Percentiles rank a stretch among this genome's conserved stretches.
phyloP scores from a whole-genome alignment of 1,140 invertebrate species.

The Heliconius hewitsoni region DNA sequence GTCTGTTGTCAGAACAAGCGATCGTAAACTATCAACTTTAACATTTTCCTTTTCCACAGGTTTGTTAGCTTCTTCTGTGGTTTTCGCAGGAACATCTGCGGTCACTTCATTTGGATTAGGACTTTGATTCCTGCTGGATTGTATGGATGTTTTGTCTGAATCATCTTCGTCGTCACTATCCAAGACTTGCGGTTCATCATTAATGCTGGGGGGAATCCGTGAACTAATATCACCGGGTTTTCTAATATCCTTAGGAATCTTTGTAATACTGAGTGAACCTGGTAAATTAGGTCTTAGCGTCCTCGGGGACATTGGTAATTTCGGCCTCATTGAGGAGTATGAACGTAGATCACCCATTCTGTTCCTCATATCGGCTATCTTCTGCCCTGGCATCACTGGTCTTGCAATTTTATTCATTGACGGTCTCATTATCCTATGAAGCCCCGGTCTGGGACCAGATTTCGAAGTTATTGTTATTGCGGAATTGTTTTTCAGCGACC shows the following conservation, averaged over 20 bases:
- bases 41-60: slow-evolving; percentile 25
- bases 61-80: not conserved
- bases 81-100: not conserved
- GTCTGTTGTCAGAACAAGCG: slow-evolving; percentile 68
- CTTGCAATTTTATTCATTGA: slow-evolving; percentile 64
- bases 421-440: slow-evolving; percentile 67
- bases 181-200: slow-evolving; percentile 69
- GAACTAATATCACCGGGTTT: slow-evolving; percentile 52
- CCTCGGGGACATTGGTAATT: slow-evolving; percentile 49
- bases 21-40: slow-evolving; percentile 13
- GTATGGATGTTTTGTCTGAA: slow-evolving; percentile 8
- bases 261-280: slow-evolving; percentile 73
- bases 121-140: slow-evolving; percentile 1
- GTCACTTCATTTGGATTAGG: not conserved
- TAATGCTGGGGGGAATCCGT: slow-evolving; percentile 48
- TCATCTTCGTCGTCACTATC: slow-evolving; percentile 71
- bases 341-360: slow-evolving; percentile 63
- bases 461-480: slow-evolving; percentile 86
- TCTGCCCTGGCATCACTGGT: slow-evolving; percentile 67
- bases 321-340: slow-evolving; percentile 53
- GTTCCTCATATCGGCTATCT: slow-evolving; percentile 69
- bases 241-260: slow-evolving; percentile 62
- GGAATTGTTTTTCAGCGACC: slow-evolving; percentile 85
- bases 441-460: slow-evolving; percentile 66
- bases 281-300: slow-evolving; percentile 62